Percentiles rank a stretch among this genome's conserved stretches.
phyloP scores from a whole-genome alignment of 2,888 invertebrate species.

The Ramazzottius varieornatus region DNA sequence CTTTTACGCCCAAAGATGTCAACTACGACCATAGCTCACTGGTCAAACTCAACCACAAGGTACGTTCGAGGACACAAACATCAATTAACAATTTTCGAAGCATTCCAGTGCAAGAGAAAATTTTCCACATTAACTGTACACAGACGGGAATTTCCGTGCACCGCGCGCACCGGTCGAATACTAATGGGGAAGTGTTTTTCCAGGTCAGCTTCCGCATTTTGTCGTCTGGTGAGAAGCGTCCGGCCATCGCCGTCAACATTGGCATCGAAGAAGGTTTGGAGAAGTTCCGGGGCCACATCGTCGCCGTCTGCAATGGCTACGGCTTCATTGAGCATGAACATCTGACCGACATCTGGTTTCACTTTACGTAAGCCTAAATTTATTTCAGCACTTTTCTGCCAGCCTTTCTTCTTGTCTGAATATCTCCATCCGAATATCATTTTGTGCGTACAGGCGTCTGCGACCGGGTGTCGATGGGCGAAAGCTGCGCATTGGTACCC shows the following conservation, averaged over 20 bases:
- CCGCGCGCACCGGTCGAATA: too few species aligned
- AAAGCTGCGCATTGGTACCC: not conserved
- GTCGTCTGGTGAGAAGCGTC: not conserved
- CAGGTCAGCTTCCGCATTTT: not conserved
- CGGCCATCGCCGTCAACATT: not conserved
- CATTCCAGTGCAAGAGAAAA: too few species aligned
- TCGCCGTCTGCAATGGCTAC: constrained; percentile 1
- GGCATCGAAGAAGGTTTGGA: constrained; percentile 3
- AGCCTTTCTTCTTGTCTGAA: not conserved
- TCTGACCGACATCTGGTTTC: not conserved
- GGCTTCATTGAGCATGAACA: constrained; percentile 3
- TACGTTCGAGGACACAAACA: too few species aligned
- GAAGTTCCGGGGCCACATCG: constrained; percentile 1
- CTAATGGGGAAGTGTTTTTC: not conserved
- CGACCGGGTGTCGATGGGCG: not conserved
- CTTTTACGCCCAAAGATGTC: not conserved
- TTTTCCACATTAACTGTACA: too few species aligned
- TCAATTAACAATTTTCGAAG: too few species aligned
- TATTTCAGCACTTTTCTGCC: not conserved
- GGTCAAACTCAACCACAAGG: constrained; percentile 1
- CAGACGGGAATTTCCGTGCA: too few species aligned
- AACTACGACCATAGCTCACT: constrained; percentile 1
- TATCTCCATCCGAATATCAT: too few species aligned
- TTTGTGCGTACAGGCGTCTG: not conserved
- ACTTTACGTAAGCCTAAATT: not conserved